A percentile compares a stretch with the other conserved stretches of the same genome.
phyloP scores from a whole-genome alignment of 2,888 invertebrate species.

The Dynastes tityus region DNA sequence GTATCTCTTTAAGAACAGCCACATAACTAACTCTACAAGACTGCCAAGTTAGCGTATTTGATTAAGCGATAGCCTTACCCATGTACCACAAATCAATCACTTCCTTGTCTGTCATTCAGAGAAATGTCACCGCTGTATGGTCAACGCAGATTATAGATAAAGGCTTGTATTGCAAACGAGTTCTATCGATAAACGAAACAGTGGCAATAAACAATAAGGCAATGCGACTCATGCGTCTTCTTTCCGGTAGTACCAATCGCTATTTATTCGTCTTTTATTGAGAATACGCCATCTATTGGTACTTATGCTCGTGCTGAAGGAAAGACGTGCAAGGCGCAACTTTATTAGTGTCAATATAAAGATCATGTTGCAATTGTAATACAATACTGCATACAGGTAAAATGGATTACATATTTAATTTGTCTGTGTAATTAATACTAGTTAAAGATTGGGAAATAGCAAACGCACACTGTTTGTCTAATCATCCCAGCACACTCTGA shows the following conservation, averaged over 20 bases:
- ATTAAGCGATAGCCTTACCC: conserved; percentile 53
- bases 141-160: conserved; percentile 51
- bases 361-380: too few species aligned
- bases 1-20: conserved; percentile 48
- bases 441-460: too few species aligned
- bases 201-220: conserved; percentile 48
- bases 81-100: conserved; percentile 52
- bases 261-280: conserved; percentile 45
- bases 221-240: conserved; percentile 47
- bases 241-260: conserved; percentile 32
- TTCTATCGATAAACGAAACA: conserved; percentile 50
- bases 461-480: too few species aligned
- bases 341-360: too few species aligned
- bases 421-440: too few species aligned
- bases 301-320: conserved; percentile 17
- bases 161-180: conserved; percentile 49
- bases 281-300: conserved; percentile 1
- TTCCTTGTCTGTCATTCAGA: conserved; percentile 48
- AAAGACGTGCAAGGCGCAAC: too few species aligned
- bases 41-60: conserved; percentile 48
- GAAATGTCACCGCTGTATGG: conserved; percentile 49
- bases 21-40: conserved; percentile 50
- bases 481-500: too few species aligned
- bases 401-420: too few species aligned
- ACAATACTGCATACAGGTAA: too few species aligned